Evolutionary conservation across 2,113 vertebrate species (phyloP).

Genomic region (Bubalus kerabau): DNA sequence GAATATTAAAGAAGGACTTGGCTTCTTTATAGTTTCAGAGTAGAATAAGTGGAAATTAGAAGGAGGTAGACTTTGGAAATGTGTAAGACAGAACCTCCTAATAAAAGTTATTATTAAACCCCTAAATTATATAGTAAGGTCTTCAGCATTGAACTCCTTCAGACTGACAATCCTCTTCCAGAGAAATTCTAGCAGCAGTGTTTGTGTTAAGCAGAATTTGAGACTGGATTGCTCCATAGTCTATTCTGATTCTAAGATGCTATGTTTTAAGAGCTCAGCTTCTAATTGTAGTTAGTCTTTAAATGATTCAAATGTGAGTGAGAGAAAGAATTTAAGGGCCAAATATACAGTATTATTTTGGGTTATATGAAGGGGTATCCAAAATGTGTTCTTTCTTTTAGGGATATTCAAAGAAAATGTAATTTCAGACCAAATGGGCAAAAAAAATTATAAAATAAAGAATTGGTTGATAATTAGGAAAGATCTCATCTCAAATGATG

Average conservation of each 20-base stretch:
- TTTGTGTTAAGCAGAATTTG: not conserved
- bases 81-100: not conserved
- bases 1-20: not conserved
- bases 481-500: not conserved
- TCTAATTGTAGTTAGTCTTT: not conserved
- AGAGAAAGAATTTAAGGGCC: not conserved
- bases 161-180: not conserved
- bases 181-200: not conserved
- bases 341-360: not conserved
- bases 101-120: not conserved
- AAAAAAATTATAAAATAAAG: not conserved
- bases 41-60: not conserved
- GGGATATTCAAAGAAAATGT: not conserved
- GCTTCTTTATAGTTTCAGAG: not conserved
- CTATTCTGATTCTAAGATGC: not conserved
- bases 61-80: not conserved
- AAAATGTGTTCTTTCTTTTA: not conserved
- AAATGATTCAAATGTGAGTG: not conserved
- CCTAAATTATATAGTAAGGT: not conserved
- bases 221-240: not conserved
- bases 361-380: not conserved
- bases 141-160: not conserved
- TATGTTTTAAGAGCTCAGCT: not conserved
- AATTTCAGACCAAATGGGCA: not conserved
- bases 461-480: not conserved